Percentiles rank a stretch among this genome's conserved stretches.
Conservation (phyloP, 2,888 invertebrate genomes). For the Hypena proboscidalis region DNA sequence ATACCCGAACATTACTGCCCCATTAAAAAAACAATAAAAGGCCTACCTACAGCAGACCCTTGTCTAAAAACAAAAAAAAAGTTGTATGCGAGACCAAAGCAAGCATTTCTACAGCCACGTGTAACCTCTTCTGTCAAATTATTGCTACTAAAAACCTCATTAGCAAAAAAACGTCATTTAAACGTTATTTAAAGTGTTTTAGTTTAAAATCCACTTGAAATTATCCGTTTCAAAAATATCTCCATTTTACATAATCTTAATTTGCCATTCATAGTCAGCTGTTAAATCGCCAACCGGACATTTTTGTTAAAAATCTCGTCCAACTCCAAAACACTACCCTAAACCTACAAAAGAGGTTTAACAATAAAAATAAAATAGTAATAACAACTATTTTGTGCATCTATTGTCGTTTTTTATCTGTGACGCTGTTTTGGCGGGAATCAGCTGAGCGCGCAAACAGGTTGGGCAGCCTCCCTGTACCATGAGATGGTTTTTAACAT, state of each 20-base stretch:
- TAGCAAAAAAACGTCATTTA: too few species aligned
- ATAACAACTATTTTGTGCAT: slow-evolving; percentile 29
- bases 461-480: slow-evolving; percentile 36
- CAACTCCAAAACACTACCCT: slow-evolving; percentile 20
- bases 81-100: not conserved
- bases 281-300: too few species aligned
- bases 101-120: not conserved
- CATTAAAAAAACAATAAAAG: not conserved
- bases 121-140: not conserved
- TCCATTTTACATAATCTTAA: too few species aligned
- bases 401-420: slow-evolving; percentile 35
- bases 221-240: too few species aligned
- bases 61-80: not conserved
- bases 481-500: slow-evolving; percentile 14
- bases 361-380: slow-evolving; percentile 14
- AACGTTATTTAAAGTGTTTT: too few species aligned
- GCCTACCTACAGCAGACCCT: not conserved
- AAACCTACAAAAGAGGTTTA: slow-evolving; percentile 15
- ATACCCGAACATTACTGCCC: too few species aligned
- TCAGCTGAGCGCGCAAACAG: slow-evolving; percentile 44
- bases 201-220: too few species aligned
- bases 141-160: too few species aligned
- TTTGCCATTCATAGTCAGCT: too few species aligned
- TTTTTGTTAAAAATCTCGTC: not conserved
- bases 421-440: slow-evolving; percentile 49